Percentiles rank a stretch among this genome's conserved stretches.
These are phyloP conservation scores for Noctua comes DNA, from an alignment of 2,888 invertebrate genomes.

Conservation along the genomic window DNA sequence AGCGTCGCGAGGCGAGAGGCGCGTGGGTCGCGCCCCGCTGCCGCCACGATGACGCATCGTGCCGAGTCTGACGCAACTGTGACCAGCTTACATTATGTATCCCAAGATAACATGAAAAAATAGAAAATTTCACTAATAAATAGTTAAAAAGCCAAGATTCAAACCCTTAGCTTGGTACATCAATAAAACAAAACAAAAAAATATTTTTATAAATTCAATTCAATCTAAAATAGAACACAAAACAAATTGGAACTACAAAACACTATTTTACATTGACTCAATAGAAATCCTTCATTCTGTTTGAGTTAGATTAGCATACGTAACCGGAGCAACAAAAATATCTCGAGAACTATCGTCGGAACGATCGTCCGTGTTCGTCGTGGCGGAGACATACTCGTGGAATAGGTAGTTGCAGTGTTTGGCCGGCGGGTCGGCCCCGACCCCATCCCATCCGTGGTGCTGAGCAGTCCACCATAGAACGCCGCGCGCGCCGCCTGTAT, in stretches of 20 bases:
- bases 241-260: constrained; percentile 10
- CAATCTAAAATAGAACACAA: neutral
- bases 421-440: constrained; percentile 82
- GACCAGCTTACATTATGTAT: constrained; percentile 42
- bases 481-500: constrained; percentile 81
- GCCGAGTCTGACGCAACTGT: constrained; percentile 59
- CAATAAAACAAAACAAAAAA: neutral
- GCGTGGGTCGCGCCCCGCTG: constrained; percentile 83
- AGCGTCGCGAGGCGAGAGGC: constrained; percentile 73
- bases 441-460: constrained; percentile 82
- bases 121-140: neutral
- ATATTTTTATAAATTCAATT: neutral
- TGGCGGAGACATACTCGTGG: constrained; percentile 71
- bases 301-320: constrained; percentile 29
- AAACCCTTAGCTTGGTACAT: neutral
- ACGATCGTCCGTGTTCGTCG: constrained; percentile 57
- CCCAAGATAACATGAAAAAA: constrained; percentile 23
- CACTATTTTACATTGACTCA: constrained; percentile 16
- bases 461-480: constrained; percentile 83
- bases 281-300: constrained; percentile 9
- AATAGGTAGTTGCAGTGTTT: constrained; percentile 80
- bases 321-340: constrained; percentile 31
- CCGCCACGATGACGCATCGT: constrained; percentile 85
- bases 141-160: neutral
- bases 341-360: constrained; percentile 64